Percentiles rank a stretch among this genome's conserved stretches.
Conservation (phyloP, 2,888 invertebrate genomes). For the Mycalesis mineus region DNA sequence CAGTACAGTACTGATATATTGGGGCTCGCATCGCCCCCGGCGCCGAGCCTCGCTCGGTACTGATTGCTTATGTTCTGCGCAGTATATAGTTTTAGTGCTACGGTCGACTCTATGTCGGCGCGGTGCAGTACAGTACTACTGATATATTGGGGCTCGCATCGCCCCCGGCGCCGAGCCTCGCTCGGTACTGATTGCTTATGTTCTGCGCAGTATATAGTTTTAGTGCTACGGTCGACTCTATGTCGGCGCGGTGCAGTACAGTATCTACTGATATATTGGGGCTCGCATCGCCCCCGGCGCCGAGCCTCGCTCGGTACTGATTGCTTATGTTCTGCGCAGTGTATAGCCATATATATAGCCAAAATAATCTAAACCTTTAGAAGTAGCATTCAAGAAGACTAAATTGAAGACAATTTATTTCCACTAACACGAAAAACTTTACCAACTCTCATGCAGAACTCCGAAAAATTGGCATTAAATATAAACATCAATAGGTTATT, state of each 20-base stretch:
- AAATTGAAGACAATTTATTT: no score
- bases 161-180: slow-evolving; percentile 60
- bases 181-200: slow-evolving; percentile 34
- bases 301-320: slow-evolving; percentile 38
- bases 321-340: slow-evolving; percentile 29
- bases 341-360: no score
- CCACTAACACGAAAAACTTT: no score
- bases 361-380: no score
- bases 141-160: slow-evolving; percentile 73
- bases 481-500: no score
- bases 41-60: slow-evolving; percentile 42
- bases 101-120: slow-evolving; percentile 39
- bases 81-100: slow-evolving; percentile 19
- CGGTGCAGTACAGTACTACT: slow-evolving; percentile 58
- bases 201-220: slow-evolving; percentile 25
- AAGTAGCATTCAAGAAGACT: no score
- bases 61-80: slow-evolving; percentile 30
- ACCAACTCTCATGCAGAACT: no score
- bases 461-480: no score
- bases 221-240: slow-evolving; percentile 40
- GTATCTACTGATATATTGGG: slow-evolving; percentile 75
- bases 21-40: slow-evolving; percentile 67
- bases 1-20: slow-evolving; percentile 72
- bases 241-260: slow-evolving; percentile 43
- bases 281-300: slow-evolving; percentile 67